These are phyloP conservation scores for Cephus cinctus DNA, from an alignment of 1,140 invertebrate genomes.

Conservation along the genomic window DNA sequence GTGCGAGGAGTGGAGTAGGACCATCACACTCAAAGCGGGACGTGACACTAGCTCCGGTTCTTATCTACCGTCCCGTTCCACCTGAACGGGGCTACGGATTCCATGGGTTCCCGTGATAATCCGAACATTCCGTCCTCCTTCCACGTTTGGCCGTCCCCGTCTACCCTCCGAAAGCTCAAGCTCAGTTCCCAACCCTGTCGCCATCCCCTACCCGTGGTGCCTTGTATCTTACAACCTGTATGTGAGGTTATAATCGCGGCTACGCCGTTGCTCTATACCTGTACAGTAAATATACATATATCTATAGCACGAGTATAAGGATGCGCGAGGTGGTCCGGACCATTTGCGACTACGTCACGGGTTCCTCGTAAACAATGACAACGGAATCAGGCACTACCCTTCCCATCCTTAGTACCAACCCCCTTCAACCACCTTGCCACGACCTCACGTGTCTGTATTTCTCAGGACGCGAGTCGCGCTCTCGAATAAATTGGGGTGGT, in stretches of 20 bases:
- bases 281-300: conserved; percentile 7
- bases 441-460: no score
- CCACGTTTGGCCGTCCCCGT: conserved; percentile 26
- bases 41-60: conserved; percentile 49
- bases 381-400: conserved; percentile 23
- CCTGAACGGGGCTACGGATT: conserved; percentile 26
- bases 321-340: conserved; percentile 2
- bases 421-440: no score
- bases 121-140: conserved; percentile 41
- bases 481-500: no score
- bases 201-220: conserved; percentile 1
- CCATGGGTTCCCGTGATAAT: conserved; percentile 43
- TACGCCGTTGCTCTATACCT: conserved; percentile 21
- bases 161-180: conserved; percentile 1
- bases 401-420: conserved; percentile 1
- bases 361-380: conserved; percentile 25
- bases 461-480: no score
- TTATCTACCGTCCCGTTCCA: conserved; percentile 43
- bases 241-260: conserved; percentile 43
- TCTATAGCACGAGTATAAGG: conserved; percentile 6
- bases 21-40: conserved; percentile 49
- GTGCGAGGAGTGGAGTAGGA: conserved; percentile 30
- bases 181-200: conserved; percentile 7
- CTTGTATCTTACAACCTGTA: conserved; percentile 41
- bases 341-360: conserved; percentile 32